Percentiles rank a stretch among this genome's conserved stretches.
Evolutionary conservation across 2,113 vertebrate genomes (phyloP).

Genomic region (Monopterus albus): DNA sequence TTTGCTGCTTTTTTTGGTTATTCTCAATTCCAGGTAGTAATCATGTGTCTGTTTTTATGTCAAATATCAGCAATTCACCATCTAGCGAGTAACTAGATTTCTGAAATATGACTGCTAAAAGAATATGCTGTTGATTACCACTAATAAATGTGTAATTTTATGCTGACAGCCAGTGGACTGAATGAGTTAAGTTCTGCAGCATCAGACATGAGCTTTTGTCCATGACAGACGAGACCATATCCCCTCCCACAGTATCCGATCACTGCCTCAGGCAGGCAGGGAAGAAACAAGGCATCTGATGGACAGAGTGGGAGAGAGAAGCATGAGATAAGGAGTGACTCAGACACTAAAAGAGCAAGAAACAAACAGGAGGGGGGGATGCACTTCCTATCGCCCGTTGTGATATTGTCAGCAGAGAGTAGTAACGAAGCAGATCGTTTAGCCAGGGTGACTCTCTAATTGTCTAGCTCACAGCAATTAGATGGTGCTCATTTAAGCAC

Average conservation of each 20-base stretch:
- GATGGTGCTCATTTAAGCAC: slow-evolving; percentile 43
- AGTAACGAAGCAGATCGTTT: slow-evolving; percentile 42
- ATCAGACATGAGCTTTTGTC: no score
- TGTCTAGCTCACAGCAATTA: slow-evolving; percentile 70
- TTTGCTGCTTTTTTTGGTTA: no score
- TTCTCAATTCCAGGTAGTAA: no score
- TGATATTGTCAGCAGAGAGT: slow-evolving; percentile 34
- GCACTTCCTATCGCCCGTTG: slow-evolving; percentile 28
- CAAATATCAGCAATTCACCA: neutral
- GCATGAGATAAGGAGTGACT: slow-evolving; percentile 22
- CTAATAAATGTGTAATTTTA: slow-evolving; percentile 5
- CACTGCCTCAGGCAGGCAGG: slow-evolving; percentile 34
- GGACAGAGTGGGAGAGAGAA: slow-evolving; percentile 1
- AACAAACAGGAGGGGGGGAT: slow-evolving; percentile 13
- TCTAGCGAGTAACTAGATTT: neutral
- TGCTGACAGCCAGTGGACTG: neutral
- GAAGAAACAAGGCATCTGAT: slow-evolving; percentile 21
- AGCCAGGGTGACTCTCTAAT: slow-evolving; percentile 52
- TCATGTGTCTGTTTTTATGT: no score
- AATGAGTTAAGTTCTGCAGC: no score
- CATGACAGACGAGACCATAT: slow-evolving; percentile 54
- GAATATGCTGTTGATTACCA: slow-evolving; percentile 8
- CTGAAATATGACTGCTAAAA: neutral
- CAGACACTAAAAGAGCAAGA: slow-evolving; percentile 23
- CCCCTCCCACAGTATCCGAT: slow-evolving; percentile 30